Base-by-base conservation (phyloP, 1,140 invertebrate species). In the Branchinecta lindahli region DNA sequence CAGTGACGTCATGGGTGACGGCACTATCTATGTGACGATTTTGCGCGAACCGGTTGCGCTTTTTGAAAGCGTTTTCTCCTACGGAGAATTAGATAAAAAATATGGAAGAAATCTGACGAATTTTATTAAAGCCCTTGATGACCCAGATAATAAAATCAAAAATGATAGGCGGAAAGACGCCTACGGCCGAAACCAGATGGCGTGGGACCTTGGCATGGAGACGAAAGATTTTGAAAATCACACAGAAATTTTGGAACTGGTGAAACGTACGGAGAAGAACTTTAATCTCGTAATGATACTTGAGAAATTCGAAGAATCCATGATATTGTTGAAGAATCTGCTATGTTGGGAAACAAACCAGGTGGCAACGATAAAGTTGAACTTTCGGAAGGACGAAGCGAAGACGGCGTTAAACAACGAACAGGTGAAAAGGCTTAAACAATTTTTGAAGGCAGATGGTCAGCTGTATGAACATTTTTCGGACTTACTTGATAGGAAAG, bases 1-100 rank as follows among this genome's bases (percentile, higher is more conserved):
- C 15, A 73, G 73, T 66, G 69, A 70, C 8, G 70, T 79, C 18
- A 78, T 81, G 77, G 74, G 76, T 15, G 66, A 70, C 20, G 75
- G 77, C 73, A 74, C 79, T 5, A 21, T 74, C 8, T 80, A 74
- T 61, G 72, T 81, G 8, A 77, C 79, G 18, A 78, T 80, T 20
- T 52, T 81, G 18, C 72, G 80, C 9, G 75, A 81, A 46, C 80
- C 80, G n/a, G 75, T 76, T 3, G 68, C 70, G 4, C 70, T 79
- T 18, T 80, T 77, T 70, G 79, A 80, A 70, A 79, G 77, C 9
- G 45, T 77, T 0, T 80, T 73, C 70, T 71, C 70, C 44, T 80
- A 77, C 70, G 75, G 73, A 68, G 72, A 75, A 15, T 70, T 79
- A 21, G 68, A 75, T 0, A 33, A 33, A 5, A 33, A 1, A 5